Conservation (phyloP, 1,140 invertebrate genomes). For the Coptotermes formosanus region DNA sequence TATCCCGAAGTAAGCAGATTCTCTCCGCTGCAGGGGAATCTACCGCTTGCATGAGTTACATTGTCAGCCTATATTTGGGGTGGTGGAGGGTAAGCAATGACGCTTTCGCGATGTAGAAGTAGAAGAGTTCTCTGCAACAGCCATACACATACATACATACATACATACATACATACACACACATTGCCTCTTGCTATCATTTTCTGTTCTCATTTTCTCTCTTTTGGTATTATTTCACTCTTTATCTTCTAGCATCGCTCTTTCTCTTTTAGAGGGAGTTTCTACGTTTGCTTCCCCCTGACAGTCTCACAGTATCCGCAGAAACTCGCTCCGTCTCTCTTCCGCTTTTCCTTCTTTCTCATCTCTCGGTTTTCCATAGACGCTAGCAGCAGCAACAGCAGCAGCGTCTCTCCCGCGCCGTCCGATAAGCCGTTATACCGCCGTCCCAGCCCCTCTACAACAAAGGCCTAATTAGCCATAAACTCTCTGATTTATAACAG, state of each 20-base stretch:
- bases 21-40: background rate
- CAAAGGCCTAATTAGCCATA: slow-evolving; percentile 68
- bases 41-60: slow-evolving; percentile 9
- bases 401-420: background rate
- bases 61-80: background rate
- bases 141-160: background rate
- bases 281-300: slow-evolving; percentile 14
- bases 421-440: slow-evolving; percentile 35
- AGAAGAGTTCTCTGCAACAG: background rate
- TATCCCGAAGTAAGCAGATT: slow-evolving; percentile 32
- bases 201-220: background rate
- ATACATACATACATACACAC: no score
- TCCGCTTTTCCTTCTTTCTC: slow-evolving; percentile 20
- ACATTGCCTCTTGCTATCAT: background rate
- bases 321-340: slow-evolving; percentile 22
- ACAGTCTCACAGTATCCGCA: slow-evolving; percentile 10
- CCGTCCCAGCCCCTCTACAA: slow-evolving; percentile 46
- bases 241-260: background rate
- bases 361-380: slow-evolving; percentile 20
- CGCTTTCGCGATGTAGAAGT: background rate
- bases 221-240: background rate
- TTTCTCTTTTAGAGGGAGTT: slow-evolving; percentile 6
- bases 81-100: background rate
- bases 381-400: background rate
- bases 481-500: slow-evolving; percentile 65